Evolutionary conservation across 2,888 invertebrate genomes (phyloP), one percentile per base, ranked within the genome.

Genomic region (Pheosia gnoma): DNA sequence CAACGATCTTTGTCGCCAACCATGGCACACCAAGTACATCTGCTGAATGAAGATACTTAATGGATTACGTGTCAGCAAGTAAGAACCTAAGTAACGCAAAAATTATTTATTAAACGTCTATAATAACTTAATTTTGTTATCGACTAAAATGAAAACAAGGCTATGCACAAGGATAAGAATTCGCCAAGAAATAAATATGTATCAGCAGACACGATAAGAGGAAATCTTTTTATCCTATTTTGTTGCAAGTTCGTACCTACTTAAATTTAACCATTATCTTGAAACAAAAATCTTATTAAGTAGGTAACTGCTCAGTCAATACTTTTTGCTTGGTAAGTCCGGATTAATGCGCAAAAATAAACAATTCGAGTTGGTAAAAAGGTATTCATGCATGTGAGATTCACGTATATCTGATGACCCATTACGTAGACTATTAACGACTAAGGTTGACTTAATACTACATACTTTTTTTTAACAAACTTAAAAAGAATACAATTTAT

Each of bases 1-100:
- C 77, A 70, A 69, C 70, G 72, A 66, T 62, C 72, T 67, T 62
- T 59, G 65, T 67, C 38, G 59, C 57, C 38, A 64, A 55, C 55
- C 38, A 55, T 13, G 39, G 7, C n/a, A 51, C 10, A 5, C 13
- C 11, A 49, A n/a, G n/a, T 47, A 25, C 25, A 25, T 25, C 47
- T 55, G 5, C 43, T 25, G 53, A 63, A 59, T 66, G 41, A 13
- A 37, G 7, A 53, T n/a, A 53, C 49, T 45, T 10, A 25, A 25
- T 25, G 25, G 25, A 25, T 25, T 25, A 25, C 25, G 25, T 25
- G 25, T 25, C 25, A 25, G 25, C 25, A 25, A 25, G 25, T 25
- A 25, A 25, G 25, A 25, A 3, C 43, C n/a, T 6, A 11, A 5
- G 47, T 47, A n/a, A 11, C n/a, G 11, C 47, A 47, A 47, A 47